Percentiles rank a stretch among this genome's conserved stretches.
Evolutionary conservation across 2,113 vertebrate genomes (phyloP).

Genomic region (Nymphicus hollandicus): DNA sequence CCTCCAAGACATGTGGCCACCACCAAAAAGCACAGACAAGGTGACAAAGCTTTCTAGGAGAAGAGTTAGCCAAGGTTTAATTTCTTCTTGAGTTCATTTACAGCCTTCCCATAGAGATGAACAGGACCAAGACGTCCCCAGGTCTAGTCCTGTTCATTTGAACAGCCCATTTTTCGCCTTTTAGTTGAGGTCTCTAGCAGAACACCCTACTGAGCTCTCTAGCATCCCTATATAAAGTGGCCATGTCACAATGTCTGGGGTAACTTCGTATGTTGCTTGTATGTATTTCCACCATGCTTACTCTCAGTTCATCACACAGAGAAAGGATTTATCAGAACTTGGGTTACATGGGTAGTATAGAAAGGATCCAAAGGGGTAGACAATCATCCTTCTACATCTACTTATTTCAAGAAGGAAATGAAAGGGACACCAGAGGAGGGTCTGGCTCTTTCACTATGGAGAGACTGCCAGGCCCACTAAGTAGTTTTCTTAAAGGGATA

Average conservation of each 20-base stretch:
- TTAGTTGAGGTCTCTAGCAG: neutral
- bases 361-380: neutral
- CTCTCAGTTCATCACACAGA: neutral
- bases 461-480: neutral
- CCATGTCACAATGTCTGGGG: accelerated
- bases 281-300: neutral
- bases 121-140: neutral
- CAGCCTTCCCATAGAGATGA: neutral
- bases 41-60: neutral
- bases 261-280: neutral
- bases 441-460: neutral
- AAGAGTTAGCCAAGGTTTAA: neutral
- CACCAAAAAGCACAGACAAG: neutral
- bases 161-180: neutral
- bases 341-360: accelerated
- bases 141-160: neutral
- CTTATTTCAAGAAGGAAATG: neutral
- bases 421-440: neutral
- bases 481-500: neutral
- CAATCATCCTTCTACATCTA: neutral
- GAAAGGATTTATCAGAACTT: neutral
- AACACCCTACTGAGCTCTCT: neutral
- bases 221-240: neutral
- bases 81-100: neutral
- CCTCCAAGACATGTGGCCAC: neutral